These are phyloP conservation scores for Gallirallus australis DNA, from an alignment of 2,797 vertebrate species.

Conservation along the genomic window DNA sequence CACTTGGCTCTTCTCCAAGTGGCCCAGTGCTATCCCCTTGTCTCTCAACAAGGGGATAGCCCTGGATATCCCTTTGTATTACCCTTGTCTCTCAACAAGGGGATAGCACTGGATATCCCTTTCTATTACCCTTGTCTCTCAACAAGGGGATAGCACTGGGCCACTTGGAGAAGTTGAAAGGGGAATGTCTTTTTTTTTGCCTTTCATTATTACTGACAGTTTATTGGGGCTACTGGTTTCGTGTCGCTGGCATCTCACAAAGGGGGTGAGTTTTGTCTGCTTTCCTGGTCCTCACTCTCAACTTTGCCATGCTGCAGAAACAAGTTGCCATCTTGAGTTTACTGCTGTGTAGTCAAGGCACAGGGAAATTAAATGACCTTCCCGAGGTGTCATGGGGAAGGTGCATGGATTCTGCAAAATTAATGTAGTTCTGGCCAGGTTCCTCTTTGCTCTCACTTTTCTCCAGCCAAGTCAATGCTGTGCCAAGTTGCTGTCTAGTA, in stretches of 20 bases:
- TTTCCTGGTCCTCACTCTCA: background rate
- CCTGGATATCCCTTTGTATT: too few relatives aligned
- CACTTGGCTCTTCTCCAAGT: too few relatives aligned
- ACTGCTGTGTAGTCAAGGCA: background rate
- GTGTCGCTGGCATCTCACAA: background rate
- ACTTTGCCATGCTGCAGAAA: background rate
- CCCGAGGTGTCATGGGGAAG: background rate
- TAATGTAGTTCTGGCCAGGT: background rate
- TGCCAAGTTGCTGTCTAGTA: background rate
- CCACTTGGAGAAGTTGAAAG: background rate
- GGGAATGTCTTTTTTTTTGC: background rate
- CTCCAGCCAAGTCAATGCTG: background rate
- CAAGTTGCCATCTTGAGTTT: background rate
- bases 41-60: too few relatives aligned
- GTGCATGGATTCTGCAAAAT: background rate
- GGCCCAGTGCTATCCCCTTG: too few relatives aligned
- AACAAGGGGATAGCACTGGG: background rate
- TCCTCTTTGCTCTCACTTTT: background rate
- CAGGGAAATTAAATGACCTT: background rate
- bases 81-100: too few relatives aligned
- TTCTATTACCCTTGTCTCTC: too few relatives aligned
- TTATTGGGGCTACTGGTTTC: background rate
- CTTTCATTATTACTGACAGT: background rate
- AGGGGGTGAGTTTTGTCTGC: background rate
- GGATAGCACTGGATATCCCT: too few relatives aligned